Evolutionary conservation across 2,888 invertebrate genomes (phyloP), one percentile per base, ranked within the genome.

Genomic region (Bugula neritina): DNA sequence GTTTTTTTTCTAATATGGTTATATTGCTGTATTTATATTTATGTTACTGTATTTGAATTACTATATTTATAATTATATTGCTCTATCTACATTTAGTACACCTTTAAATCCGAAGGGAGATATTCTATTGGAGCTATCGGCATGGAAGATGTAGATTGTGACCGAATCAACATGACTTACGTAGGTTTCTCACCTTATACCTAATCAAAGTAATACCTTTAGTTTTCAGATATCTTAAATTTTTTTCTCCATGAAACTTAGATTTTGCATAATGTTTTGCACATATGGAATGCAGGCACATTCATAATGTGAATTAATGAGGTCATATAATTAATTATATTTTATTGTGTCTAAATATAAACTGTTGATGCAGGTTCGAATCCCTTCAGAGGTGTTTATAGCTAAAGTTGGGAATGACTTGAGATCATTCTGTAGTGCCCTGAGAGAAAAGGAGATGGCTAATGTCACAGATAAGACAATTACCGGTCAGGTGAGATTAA

Each of bases 131-230:
- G 97, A 71, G 93, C 95, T 0, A 89, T 99, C 72, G 96, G 97
- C 76, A 93, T 94, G 82, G 91, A 92, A 77, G 99, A 99, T 85
- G 93, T 97, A 54, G 94, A 96, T 85, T 99, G 98, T 87, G 94
- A 98, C 85, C 95, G 94, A 83, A 92, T 99, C 79, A 97, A 98
- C 86, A 91, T 97, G 83, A 97, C 97, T 5, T 98, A 98, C 86
- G 97, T 89, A 82, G 85, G 87, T 83, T n/a, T 55, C 25, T 34
- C 17, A 17, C n/a, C n/a, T n/a, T n/a, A n/a, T n/a, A n/a, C n/a
- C n/a, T n/a, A n/a, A n/a, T n/a, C n/a, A n/a, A n/a, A n/a, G n/a
- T n/a, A n/a, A n/a, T n/a, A n/a, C n/a, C n/a, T n/a, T n/a, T n/a
- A n/a, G n/a, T n/a, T n/a, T n/a, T n/a, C n/a, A n/a, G n/a, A n/a